phyloP scores from a whole-genome alignment of 2,113 vertebrate species.

The Chaetura pelagica region DNA sequence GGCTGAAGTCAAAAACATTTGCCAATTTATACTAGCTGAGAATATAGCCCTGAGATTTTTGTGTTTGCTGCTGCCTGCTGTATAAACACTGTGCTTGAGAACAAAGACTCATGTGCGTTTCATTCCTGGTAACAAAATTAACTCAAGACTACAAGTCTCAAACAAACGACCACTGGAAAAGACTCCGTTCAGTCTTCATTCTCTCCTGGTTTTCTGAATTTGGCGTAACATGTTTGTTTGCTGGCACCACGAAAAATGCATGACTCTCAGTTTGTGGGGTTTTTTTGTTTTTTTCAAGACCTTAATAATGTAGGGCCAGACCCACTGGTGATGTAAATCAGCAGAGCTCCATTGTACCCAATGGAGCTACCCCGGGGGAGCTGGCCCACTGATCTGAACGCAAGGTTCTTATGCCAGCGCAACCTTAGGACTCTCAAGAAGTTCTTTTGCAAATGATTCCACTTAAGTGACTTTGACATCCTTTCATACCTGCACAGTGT shows the following conservation, averaged over 20 bases:
- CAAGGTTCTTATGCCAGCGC: background rate
- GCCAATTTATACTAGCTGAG: conserved; percentile 51
- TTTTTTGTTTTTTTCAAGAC: background rate
- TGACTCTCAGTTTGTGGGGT: background rate
- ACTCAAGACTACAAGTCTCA: conserved; percentile 14
- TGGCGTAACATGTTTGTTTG: conserved; percentile 18
- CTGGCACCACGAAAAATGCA: conserved; percentile 32
- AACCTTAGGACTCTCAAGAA: background rate
- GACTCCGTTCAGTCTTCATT: conserved; percentile 31
- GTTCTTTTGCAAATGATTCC: conserved; percentile 22
- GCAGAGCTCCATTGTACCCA: background rate
- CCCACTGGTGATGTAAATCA: background rate
- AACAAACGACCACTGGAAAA: background rate
- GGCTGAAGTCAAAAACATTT: conserved; percentile 17
- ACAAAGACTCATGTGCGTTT: background rate
- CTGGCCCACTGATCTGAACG: background rate
- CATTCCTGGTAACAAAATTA: conserved; percentile 19
- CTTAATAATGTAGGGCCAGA: background rate
- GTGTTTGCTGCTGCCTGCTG: background rate
- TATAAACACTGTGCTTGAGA: conserved; percentile 35
- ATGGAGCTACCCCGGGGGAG: background rate
- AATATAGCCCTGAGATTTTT: conserved; percentile 63
- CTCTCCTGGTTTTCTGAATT: conserved; percentile 47
- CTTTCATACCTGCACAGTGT: conserved; percentile 56
- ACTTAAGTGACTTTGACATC: conserved; percentile 33